phyloP scores from a whole-genome alignment of 2,888 invertebrate genomes.

The Tenodera sinensis region DNA sequence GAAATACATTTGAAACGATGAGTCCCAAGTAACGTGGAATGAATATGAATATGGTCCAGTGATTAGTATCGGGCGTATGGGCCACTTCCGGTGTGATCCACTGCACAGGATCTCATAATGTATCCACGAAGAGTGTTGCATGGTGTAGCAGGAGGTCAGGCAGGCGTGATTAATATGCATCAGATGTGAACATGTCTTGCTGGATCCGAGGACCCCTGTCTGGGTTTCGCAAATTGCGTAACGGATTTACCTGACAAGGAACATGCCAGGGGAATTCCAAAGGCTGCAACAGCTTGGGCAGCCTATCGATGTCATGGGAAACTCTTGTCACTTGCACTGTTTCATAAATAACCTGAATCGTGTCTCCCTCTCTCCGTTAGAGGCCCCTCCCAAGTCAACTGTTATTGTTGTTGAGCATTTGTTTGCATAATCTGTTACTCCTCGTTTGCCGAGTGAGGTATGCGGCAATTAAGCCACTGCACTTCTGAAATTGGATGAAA shows the following conservation, averaged over 20 bases:
- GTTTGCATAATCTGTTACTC: too few species aligned
- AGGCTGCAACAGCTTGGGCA: neutral
- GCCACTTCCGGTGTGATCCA: neutral
- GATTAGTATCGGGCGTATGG: too few species aligned
- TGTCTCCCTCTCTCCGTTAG: too few species aligned
- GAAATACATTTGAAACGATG: too few species aligned
- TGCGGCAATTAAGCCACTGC: too few species aligned
- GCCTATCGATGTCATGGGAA: neutral
- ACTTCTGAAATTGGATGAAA: too few species aligned
- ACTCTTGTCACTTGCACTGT: neutral
- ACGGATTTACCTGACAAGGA: neutral
- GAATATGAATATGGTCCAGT: too few species aligned
- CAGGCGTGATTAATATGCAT: neutral
- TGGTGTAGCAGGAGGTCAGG: neutral
- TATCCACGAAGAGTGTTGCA: neutral
- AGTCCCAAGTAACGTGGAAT: too few species aligned
- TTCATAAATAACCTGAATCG: neutral
- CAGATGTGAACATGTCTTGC: neutral
- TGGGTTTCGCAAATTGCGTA: neutral
- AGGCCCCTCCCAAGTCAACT: too few species aligned
- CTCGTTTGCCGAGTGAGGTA: too few species aligned
- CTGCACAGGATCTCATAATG: neutral
- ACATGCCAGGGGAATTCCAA: neutral
- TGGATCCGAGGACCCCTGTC: neutral
- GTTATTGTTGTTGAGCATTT: too few species aligned